phyloP scores from a whole-genome alignment of 2,113 vertebrate species.

The Telmatochromis brichardi region DNA sequence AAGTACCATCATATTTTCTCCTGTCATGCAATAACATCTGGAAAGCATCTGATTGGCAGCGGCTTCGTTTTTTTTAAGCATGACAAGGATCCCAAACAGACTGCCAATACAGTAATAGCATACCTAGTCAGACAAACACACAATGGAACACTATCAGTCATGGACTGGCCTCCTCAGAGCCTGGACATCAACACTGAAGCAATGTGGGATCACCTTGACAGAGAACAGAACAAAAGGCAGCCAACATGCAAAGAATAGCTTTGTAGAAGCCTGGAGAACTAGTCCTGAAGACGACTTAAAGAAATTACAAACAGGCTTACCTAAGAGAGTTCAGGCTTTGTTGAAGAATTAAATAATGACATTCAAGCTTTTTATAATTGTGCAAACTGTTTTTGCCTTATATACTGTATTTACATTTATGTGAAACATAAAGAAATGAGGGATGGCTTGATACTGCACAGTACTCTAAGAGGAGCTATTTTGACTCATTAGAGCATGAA shows the following conservation, averaged over 20 bases:
- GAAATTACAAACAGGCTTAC: neutral
- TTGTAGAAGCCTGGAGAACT: neutral
- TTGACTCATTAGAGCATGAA: neutral
- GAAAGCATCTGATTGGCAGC: neutral
- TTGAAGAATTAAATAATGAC: neutral
- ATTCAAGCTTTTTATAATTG: neutral
- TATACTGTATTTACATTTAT: neutral
- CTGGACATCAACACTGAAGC: neutral
- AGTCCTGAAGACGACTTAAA: accelerated
- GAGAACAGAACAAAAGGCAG: neutral
- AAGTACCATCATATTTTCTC: neutral
- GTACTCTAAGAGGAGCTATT: neutral
- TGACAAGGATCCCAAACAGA: neutral
- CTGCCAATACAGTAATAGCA: neutral
- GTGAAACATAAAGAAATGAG: neutral
- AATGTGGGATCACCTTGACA: neutral
- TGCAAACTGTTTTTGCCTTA: neutral
- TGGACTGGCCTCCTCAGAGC: neutral
- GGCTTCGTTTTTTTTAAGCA: neutral
- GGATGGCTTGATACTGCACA: neutral
- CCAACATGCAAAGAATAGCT: neutral
- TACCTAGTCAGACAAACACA: neutral
- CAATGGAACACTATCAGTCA: neutral
- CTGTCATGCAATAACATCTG: neutral
- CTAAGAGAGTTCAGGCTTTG: neutral